A percentile compares a stretch with the other conserved stretches of the same genome.
These are phyloP conservation scores for Archivesica marissinica DNA, from an alignment of 1,140 invertebrate species.

Conservation along the genomic window DNA sequence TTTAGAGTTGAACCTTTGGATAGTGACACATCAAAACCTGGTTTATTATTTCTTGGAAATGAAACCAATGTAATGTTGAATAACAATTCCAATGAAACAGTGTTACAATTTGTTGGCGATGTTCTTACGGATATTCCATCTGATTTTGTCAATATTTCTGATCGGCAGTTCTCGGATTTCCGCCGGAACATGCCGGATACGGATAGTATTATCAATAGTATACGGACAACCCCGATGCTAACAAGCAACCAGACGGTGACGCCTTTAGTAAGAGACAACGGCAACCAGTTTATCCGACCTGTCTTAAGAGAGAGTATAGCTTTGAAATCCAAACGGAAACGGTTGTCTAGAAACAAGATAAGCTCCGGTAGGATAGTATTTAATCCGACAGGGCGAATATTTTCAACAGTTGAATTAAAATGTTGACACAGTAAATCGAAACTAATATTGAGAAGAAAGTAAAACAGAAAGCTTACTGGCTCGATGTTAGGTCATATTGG, in stretches of 20 bases:
- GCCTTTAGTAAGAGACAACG: background rate
- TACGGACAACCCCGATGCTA: background rate
- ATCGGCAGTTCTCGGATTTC: background rate
- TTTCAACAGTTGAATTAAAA: constrained; percentile 17
- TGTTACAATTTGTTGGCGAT: constrained; percentile 22
- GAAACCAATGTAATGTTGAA: background rate
- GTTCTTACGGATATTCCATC: background rate
- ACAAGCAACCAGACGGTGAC: background rate
- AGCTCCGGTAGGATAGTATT: background rate
- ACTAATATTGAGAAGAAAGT: too few species aligned
- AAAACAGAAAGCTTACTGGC: too few species aligned
- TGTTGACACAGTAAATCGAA: background rate
- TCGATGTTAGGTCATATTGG: too few species aligned
- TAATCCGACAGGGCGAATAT: background rate
- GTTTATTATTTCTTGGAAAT: constrained; percentile 19
- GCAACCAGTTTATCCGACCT: background rate
- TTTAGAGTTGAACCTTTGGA: constrained; percentile 17
- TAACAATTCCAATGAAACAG: constrained; percentile 18
- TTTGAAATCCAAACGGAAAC: background rate
- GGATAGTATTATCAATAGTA: background rate
- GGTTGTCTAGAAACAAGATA: background rate
- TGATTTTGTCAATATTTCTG: background rate
- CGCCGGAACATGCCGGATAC: background rate
- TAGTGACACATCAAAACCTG: background rate
- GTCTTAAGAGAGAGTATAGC: background rate